Evolutionary conservation across 1,140 invertebrate genomes (phyloP).

Genomic region (Cydia fagiglandana): DNA sequence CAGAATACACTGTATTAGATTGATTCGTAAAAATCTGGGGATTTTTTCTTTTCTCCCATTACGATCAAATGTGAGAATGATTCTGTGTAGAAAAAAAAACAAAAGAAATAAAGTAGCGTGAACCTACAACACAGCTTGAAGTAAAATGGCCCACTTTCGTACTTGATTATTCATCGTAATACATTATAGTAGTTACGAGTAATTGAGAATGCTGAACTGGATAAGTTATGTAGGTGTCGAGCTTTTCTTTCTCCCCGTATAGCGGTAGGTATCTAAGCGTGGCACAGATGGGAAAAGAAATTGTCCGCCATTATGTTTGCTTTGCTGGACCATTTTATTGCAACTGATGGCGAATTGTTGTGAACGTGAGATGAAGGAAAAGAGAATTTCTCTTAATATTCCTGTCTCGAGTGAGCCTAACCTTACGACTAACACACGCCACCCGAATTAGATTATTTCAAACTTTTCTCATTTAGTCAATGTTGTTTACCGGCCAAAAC

Average conservation of each 20-base stretch:
- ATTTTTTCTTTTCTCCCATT: too few relatives aligned
- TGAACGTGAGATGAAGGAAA: constrained; percentile 46
- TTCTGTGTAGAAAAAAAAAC: too few relatives aligned
- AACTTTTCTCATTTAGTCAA: constrained; percentile 23
- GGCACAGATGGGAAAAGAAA: constrained; percentile 54
- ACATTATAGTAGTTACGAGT: constrained; percentile 6
- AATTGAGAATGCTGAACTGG: neutral
- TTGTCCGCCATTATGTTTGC: constrained; percentile 52
- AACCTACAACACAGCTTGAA: too few relatives aligned
- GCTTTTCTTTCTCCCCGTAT: constrained; percentile 2
- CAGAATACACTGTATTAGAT: too few relatives aligned
- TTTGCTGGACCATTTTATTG: constrained; percentile 52
- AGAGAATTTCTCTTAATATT: constrained; percentile 44
- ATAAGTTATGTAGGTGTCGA: constrained; percentile 31
- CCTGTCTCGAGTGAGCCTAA: constrained; percentile 45
- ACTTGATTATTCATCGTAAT: neutral
- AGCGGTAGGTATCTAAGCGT: constrained; percentile 3
- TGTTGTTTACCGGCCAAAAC: constrained; percentile 17
- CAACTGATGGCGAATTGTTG: constrained; percentile 52
- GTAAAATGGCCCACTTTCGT: neutral
- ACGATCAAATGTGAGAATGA: too few relatives aligned
- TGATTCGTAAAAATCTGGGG: too few relatives aligned
- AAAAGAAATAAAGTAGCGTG: too few relatives aligned
- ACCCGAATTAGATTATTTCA: constrained; percentile 1
- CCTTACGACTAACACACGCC: constrained; percentile 39